Base-by-base conservation (phyloP, 2,797 vertebrate genomes). In the Cyclura pinguis region DNA sequence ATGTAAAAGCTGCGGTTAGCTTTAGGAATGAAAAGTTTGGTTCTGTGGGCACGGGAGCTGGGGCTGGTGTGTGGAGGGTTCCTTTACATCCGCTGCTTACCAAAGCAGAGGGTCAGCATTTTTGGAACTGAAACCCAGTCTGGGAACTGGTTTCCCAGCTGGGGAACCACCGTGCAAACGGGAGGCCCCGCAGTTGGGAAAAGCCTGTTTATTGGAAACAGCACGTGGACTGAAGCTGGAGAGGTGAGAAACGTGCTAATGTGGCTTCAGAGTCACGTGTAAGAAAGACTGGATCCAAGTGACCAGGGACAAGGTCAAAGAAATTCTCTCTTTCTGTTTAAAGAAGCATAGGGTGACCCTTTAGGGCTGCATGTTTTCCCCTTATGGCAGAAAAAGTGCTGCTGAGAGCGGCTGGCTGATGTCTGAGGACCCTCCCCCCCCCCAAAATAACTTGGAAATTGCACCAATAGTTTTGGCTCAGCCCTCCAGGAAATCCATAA, bases 101-200 rank as follows among this genome's bases (percentile, higher is more conserved):
- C 86, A n/a, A 82, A 76, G 14, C 5, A 42, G 6, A 50, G 47
- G 80, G 72, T 59, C 59, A 52, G 80, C 22, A 64, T 62, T 42
- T n/a, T 47, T 91, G 50, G 73, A 88, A 64, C 16, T 12, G n/a
- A 83, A 90, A 77, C 24, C 80, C 0, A 0, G 24, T 59, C 69
- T 90, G 81, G 86, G 83, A 74, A 72, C 24, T 0, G 7, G 55
- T 38, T 55, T n/a, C n/a, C 89, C 1, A 2, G 87, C 57, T 52
- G 67, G 0, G 0, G 82, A 76, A 78, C 9, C 10, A 24, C 62
- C 86, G 16, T 0, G 0, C 38, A 76, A 42, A 50, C 8, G n/a
- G 59, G 67, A 85, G 29, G 86, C 81, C 38, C 84, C 0, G 16
- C 67, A 47, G 12, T 8, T 10, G 47, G 84, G 35, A 80, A 62